Base-by-base conservation (phyloP, 2,888 invertebrate genomes). In the Parnassius mnemosyne region DNA sequence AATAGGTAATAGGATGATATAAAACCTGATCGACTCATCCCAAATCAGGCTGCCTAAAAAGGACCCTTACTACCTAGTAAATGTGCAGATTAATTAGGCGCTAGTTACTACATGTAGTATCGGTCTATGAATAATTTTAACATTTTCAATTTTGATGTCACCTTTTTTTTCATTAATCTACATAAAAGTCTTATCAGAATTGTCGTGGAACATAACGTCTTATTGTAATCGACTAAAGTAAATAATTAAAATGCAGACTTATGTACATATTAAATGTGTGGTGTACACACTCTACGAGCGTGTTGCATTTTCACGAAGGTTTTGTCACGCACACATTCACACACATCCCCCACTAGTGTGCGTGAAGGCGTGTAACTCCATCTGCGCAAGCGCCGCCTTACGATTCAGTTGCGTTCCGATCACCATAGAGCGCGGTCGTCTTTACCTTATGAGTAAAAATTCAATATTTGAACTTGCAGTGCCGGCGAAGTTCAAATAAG, bases 251-350 rank as follows among this genome's bases (percentile, higher is more conserved):
- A 67, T 67, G 60, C 64, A 64, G 67, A 67, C 66, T 51, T 64
- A 66, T n/a, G n/a, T 47, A 47, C 49, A 49, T 49, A 13, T 49
- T 55, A 53, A 49, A 60, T 49, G 53, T 34, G 13, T 49, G 12
- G n/a, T 77, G 77, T 79, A 79, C 79, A 76, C 69, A 75, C 66
- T 70, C 70, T 74, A 76, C 73, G 78, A 73, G 77, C 71, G 74
- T 72, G 69, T 73, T 84, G 82, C 83, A 86, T 85, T 87, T 88
- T 12, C 85, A 87, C 81, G 85, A 83, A 87, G 84, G 83, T 76
- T 84, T 77, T 68, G 73, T 70, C 72, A 56, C 64, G 69, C 76
- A 63, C 72, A 73, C 72, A 68, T 72, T 71, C 68, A 65, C 69
- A 69, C 53, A 61, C 63, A 10, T 12, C 50, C 66, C 63, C 55